Percentiles rank a stretch among this genome's conserved stretches.
Evolutionary conservation across 2,888 invertebrate species (phyloP).

Genomic region (Erebia aethiops): DNA sequence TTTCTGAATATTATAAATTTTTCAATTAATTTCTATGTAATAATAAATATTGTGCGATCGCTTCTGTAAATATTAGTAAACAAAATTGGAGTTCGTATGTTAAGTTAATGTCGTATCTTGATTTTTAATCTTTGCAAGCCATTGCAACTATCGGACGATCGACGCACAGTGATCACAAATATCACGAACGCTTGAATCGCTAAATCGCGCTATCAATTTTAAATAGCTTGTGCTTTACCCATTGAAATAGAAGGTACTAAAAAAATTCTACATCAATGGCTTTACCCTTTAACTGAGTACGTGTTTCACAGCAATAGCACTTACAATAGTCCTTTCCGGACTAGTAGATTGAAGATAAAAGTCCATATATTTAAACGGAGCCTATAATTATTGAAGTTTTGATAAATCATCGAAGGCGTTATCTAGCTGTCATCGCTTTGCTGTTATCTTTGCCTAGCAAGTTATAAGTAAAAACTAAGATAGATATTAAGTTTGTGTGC

Average conservation of each 20-base stretch:
- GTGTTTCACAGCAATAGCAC: constrained; percentile 70
- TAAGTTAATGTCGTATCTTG: not conserved
- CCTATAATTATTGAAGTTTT: constrained; percentile 76
- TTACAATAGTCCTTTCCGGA: constrained; percentile 46
- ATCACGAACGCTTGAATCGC: not conserved
- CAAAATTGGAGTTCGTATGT: too few species aligned
- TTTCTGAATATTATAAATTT: too few species aligned
- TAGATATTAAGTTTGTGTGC: not conserved
- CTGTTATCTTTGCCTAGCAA: constrained; percentile 44
- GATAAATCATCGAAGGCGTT: constrained; percentile 67
- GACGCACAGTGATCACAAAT: not conserved
- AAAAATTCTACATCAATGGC: too few species aligned
- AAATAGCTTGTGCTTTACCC: not conserved
- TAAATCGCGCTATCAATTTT: constrained; percentile 9
- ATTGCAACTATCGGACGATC: not conserved
- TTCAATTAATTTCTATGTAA: too few species aligned
- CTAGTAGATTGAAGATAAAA: constrained; percentile 56
- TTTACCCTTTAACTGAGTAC: constrained; percentile 40
- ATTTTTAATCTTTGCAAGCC: not conserved
- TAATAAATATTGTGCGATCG: too few species aligned
- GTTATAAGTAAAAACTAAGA: constrained; percentile 24
- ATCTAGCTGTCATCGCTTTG: constrained; percentile 42
- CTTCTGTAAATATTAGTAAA: too few species aligned
- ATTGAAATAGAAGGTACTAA: too few species aligned
- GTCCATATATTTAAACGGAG: constrained; percentile 66